A percentile compares a stretch with the other conserved stretches of the same genome.
phyloP scores from a whole-genome alignment of 2,888 invertebrate species.

The Clanis bilineata region DNA sequence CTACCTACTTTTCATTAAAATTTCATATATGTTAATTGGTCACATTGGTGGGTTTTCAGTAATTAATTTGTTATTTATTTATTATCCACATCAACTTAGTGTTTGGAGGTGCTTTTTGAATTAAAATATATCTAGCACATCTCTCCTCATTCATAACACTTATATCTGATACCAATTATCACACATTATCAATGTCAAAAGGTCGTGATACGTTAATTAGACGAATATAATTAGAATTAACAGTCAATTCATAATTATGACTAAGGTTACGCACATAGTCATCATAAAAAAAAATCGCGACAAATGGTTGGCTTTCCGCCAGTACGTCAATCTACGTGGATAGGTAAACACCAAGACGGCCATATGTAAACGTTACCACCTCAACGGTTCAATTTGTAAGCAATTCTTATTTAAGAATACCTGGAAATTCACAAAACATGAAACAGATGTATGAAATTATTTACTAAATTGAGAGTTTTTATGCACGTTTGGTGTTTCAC shows the following conservation, averaged over 20 bases:
- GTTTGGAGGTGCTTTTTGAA: no score
- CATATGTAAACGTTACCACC: conserved; percentile 13
- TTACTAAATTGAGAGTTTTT: no score
- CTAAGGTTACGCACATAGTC: conserved; percentile 29
- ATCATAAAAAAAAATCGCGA: conserved; percentile 41
- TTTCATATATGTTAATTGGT: no score
- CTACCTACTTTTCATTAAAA: no score
- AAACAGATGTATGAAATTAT: not conserved
- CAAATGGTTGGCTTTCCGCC: conserved; percentile 45
- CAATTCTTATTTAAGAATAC: conserved; percentile 18
- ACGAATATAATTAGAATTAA: not conserved
- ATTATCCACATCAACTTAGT: no score
- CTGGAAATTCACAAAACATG: not conserved
- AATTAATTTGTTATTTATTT: no score
- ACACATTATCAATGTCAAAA: not conserved
- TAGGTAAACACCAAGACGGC: conserved; percentile 2
- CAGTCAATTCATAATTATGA: conserved; percentile 16
- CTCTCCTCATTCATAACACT: no score
- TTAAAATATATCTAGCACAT: no score
- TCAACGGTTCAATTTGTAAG: conserved; percentile 10
- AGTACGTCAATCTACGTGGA: conserved; percentile 36
- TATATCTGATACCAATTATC: no score
- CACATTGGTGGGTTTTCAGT: no score
- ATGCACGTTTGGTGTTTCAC: no score
- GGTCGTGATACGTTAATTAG: not conserved